These are phyloP conservation scores for Caerostris extrusa DNA, from an alignment of 1,140 invertebrate species.

Conservation along the genomic window DNA sequence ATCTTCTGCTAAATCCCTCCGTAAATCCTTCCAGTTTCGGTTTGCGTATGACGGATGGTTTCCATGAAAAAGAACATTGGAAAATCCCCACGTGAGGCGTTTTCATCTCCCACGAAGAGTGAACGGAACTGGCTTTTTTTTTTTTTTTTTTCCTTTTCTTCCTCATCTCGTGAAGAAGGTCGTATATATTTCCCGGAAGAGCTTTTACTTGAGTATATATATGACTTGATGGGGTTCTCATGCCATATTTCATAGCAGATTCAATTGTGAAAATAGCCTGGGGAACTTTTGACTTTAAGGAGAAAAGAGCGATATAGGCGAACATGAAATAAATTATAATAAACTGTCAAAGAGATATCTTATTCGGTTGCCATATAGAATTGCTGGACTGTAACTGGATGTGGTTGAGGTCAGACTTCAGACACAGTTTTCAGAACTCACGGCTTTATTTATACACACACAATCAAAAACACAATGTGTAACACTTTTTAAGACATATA, in stretches of 20 bases:
- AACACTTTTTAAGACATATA: too few relatives aligned
- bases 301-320: too few relatives aligned
- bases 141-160: neutral
- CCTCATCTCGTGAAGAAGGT: neutral
- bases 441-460: too few relatives aligned
- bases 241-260: neutral
- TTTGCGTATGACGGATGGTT: constrained; percentile 50
- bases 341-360: too few relatives aligned
- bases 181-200: neutral
- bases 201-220: neutral
- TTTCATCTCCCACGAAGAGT: neutral
- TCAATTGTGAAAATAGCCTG: constrained; percentile 8
- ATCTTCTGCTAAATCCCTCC: constrained; percentile 31
- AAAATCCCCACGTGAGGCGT: constrained; percentile 22
- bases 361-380: too few relatives aligned
- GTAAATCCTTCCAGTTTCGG: constrained; percentile 33
- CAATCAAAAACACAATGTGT: too few relatives aligned
- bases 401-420: too few relatives aligned
- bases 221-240: neutral
- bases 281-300: too few relatives aligned
- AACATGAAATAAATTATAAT: too few relatives aligned
- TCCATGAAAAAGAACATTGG: constrained; percentile 16
- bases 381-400: too few relatives aligned
- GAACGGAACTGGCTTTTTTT: neutral
- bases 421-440: too few relatives aligned